Conservation (phyloP, 2,797 vertebrate genomes). For the Urocyon cinereoargenteus region DNA sequence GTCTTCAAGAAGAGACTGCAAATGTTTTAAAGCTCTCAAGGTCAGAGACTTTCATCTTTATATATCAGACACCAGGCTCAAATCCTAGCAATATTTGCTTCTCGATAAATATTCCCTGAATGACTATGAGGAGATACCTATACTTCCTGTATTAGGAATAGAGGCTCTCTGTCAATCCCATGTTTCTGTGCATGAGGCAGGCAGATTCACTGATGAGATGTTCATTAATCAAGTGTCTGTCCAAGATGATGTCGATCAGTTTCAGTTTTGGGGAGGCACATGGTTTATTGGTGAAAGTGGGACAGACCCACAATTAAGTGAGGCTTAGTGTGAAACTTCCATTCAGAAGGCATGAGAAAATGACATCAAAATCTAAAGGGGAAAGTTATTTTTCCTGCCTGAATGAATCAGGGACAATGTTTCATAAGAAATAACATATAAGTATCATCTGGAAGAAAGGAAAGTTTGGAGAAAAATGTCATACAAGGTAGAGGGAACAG, state of each 20-base stretch:
- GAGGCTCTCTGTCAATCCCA: background rate
- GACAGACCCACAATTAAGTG: background rate
- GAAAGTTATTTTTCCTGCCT: background rate
- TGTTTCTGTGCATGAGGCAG: background rate
- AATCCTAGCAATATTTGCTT: background rate
- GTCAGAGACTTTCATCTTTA: background rate
- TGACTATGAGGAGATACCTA: background rate
- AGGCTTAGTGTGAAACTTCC: background rate
- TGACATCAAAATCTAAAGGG: background rate
- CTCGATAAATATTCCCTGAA: background rate
- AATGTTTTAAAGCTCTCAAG: background rate
- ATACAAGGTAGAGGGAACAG: background rate
- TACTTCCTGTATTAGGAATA: background rate
- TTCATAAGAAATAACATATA: background rate
- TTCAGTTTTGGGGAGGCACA: background rate
- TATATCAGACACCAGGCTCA: background rate
- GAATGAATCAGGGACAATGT: background rate
- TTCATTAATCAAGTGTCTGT: background rate
- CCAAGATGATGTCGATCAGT: background rate
- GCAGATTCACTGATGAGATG: background rate
- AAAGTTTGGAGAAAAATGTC: background rate
- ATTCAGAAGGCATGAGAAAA: background rate
- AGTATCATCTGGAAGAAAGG: background rate
- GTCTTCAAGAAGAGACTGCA: background rate
- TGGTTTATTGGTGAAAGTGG: background rate